Conservation (phyloP, 37 sponge, comb jelly and placozoan species). For the Ianthella basta region DNA sequence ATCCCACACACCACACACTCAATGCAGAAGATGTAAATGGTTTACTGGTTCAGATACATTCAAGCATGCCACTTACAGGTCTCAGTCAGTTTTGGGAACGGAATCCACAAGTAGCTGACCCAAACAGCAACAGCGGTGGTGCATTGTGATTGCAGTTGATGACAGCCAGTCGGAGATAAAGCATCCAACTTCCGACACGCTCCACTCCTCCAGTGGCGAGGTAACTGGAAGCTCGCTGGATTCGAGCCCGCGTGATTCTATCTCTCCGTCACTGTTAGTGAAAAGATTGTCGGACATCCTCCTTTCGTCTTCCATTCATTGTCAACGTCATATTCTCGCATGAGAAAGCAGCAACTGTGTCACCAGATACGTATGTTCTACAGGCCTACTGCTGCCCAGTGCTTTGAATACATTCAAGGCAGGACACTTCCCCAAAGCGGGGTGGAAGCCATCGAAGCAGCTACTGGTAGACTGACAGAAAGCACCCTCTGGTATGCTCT, state of each 20-base stretch:
- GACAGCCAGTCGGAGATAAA: no score
- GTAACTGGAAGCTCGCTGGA: no score
- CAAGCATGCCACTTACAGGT: conserved; percentile 20
- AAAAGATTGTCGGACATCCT: no score
- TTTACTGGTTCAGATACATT: background rate
- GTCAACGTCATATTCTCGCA: conserved; percentile 2
- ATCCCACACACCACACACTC: background rate
- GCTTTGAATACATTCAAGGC: conserved; percentile 5
- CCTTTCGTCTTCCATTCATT: no score
- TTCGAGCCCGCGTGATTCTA: no score
- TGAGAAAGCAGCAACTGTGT: conserved; percentile 9
- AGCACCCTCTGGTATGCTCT: conserved; percentile 2
- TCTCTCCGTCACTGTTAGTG: no score
- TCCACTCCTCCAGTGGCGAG: no score
- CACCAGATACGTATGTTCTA: conserved; percentile 10
- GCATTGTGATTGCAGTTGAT: background rate
- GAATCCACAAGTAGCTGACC: background rate
- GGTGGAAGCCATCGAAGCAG: conserved; percentile 28
- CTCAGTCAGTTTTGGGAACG: conserved; percentile 15
- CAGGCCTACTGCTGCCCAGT: conserved; percentile 13
- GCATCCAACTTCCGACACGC: no score
- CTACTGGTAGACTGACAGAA: conserved; percentile 7
- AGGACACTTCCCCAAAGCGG: background rate
- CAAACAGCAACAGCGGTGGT: background rate
- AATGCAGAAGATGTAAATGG: background rate